These are phyloP conservation scores for Idaea aversata DNA, from an alignment of 2,888 invertebrate genomes.

Conservation along the genomic window DNA sequence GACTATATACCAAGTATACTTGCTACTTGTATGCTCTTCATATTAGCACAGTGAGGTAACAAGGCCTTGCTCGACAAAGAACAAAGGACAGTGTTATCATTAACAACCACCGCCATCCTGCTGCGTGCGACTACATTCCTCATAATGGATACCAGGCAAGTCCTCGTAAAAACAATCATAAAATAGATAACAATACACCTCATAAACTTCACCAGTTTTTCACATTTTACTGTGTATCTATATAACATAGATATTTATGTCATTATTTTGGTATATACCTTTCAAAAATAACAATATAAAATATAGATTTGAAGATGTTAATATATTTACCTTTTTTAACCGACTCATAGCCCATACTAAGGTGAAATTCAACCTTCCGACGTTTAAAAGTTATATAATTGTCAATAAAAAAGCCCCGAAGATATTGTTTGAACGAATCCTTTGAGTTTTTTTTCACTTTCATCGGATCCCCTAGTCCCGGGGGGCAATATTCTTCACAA, in stretches of 20 bases:
- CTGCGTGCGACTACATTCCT: slow-evolving; percentile 37
- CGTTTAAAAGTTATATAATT: too few relatives aligned
- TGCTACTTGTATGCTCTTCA: slow-evolving; percentile 50
- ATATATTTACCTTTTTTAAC: too few relatives aligned
- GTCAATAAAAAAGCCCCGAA: too few relatives aligned
- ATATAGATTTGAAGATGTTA: too few relatives aligned
- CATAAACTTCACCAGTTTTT: background rate
- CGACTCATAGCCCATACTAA: too few relatives aligned
- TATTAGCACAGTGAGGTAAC: slow-evolving; percentile 63
- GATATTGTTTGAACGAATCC: too few relatives aligned
- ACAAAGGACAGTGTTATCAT: slow-evolving; percentile 53
- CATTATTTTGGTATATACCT: background rate
- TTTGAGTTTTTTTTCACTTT: too few relatives aligned
- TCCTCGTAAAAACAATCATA: slow-evolving; percentile 25
- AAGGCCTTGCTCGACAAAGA: slow-evolving; percentile 52
- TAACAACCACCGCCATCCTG: slow-evolving; percentile 41
- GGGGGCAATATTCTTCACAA: too few relatives aligned
- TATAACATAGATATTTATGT: too few relatives aligned
- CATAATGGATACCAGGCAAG: slow-evolving; percentile 66
- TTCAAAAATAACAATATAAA: too few relatives aligned
- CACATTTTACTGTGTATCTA: background rate
- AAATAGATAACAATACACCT: slow-evolving; percentile 5
- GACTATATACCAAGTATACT: slow-evolving; percentile 54
- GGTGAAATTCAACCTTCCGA: too few relatives aligned
- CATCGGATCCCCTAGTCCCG: too few relatives aligned